Percentiles rank a stretch among this genome's conserved stretches.
These are phyloP conservation scores for Anoplolepis gracilipes DNA, from an alignment of 1,140 invertebrate genomes.

Conservation along the genomic window DNA sequence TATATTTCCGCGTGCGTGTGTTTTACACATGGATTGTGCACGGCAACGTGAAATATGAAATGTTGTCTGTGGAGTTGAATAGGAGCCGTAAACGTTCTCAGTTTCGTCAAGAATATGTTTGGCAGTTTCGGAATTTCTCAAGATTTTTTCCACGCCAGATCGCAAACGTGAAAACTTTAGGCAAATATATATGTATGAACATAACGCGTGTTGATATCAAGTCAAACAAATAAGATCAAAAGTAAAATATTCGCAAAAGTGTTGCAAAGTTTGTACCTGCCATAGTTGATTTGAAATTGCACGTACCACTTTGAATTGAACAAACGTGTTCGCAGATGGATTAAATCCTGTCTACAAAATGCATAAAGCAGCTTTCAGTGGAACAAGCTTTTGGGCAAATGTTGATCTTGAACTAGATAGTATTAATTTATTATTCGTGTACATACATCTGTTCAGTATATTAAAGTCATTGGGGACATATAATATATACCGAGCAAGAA, in stretches of 20 bases:
- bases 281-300: neutral
- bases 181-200: neutral
- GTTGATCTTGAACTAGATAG: neutral
- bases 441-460: neutral
- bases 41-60: constrained; percentile 22
- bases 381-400: constrained; percentile 12
- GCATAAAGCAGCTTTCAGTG: constrained; percentile 29
- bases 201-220: neutral
- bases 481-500: neutral
- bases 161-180: neutral
- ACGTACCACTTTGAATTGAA: constrained; percentile 12
- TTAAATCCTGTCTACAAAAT: constrained; percentile 34
- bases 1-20: neutral
- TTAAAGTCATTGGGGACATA: neutral
- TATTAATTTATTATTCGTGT: constrained; percentile 29
- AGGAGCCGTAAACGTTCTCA: neutral
- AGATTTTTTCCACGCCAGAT: neutral
- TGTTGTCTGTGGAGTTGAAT: constrained; percentile 20
- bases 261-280: neutral
- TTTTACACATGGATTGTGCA: constrained; percentile 18
- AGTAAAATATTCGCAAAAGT: neutral
- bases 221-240: neutral
- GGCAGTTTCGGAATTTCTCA: neutral
- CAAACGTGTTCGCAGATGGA: neutral
- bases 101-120: neutral